These are phyloP conservation scores for Cosmia trapezina DNA, from an alignment of 2,888 invertebrate genomes.

Conservation along the genomic window DNA sequence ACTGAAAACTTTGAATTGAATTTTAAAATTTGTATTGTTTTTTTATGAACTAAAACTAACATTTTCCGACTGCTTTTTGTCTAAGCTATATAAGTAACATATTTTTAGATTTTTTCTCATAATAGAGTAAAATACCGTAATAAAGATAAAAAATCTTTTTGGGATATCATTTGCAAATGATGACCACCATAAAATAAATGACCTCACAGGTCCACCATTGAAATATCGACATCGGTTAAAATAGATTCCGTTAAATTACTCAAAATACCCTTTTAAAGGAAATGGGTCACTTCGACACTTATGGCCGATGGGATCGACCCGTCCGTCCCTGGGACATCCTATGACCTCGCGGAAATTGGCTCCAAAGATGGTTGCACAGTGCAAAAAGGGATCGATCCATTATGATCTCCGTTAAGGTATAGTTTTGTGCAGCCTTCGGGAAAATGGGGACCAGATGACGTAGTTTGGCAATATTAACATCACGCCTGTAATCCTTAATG, in stretches of 20 bases:
- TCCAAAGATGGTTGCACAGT: constrained; percentile 17
- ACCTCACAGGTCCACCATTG: not conserved
- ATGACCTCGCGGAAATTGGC: constrained; percentile 39
- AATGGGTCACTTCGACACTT: constrained; percentile 50
- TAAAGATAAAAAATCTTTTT: too few species aligned
- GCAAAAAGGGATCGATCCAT: constrained; percentile 19
- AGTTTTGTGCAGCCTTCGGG: constrained; percentile 20
- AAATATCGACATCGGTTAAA: constrained; percentile 35
- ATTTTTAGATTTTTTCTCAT: too few species aligned
- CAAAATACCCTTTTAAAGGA: constrained; percentile 36
- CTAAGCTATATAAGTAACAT: too few species aligned
- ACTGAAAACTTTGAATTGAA: too few species aligned
- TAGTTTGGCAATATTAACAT: not conserved
- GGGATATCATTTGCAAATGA: constrained; percentile 4
- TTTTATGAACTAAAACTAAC: too few species aligned
- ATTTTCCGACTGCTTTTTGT: too few species aligned
- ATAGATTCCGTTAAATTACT: constrained; percentile 46
- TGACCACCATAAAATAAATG: constrained; percentile 25
- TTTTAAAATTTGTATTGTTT: too few species aligned
- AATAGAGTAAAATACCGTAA: too few species aligned
- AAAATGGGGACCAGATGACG: not conserved
- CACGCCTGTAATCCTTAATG: not conserved
- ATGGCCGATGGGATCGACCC: constrained; percentile 22
- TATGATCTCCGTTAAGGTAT: constrained; percentile 17
- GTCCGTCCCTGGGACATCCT: constrained; percentile 22